A percentile compares a stretch with the other conserved stretches of the same genome.
Conservation (phyloP, 23 tunicate species). For the Styela clava region DNA sequence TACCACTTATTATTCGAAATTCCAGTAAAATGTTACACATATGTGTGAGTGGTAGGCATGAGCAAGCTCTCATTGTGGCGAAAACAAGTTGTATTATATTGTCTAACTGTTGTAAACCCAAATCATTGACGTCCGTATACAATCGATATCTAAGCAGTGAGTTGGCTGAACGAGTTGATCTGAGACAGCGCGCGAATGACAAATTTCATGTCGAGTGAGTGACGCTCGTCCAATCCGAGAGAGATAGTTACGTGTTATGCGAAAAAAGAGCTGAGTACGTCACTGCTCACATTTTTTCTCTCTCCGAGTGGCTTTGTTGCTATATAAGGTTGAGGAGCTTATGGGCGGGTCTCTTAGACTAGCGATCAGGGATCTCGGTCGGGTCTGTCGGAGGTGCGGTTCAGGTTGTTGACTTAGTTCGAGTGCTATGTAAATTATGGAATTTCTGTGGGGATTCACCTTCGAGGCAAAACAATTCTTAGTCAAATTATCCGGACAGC, state of each 20-base stretch:
- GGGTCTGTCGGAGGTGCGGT: too few species aligned
- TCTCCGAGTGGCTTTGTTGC: constrained; percentile 14
- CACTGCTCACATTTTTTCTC: constrained; percentile 27
- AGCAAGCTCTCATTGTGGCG: too few species aligned
- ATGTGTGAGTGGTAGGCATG: too few species aligned
- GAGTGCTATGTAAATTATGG: neutral
- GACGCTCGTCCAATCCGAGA: neutral
- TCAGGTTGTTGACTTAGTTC: neutral
- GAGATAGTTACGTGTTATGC: neutral
- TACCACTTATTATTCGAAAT: too few species aligned
- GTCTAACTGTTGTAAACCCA: too few species aligned
- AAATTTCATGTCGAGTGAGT: neutral
- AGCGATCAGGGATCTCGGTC: neutral
- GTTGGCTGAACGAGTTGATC: neutral
- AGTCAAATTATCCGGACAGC: too few species aligned
- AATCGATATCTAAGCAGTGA: too few species aligned
- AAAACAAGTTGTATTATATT: too few species aligned
- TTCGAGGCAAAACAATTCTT: too few species aligned
- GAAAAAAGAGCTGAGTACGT: constrained; percentile 18
- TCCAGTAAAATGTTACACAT: too few species aligned
- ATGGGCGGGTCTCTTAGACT: constrained; percentile 6
- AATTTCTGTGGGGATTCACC: neutral
- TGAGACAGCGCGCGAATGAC: neutral
- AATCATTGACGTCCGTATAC: too few species aligned
- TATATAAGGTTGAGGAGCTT: constrained; percentile 12